Evolutionary conservation across 2,797 vertebrate genomes (phyloP), one percentile per base, ranked within the genome.

Genomic region (Neoniphon sammara): DNA sequence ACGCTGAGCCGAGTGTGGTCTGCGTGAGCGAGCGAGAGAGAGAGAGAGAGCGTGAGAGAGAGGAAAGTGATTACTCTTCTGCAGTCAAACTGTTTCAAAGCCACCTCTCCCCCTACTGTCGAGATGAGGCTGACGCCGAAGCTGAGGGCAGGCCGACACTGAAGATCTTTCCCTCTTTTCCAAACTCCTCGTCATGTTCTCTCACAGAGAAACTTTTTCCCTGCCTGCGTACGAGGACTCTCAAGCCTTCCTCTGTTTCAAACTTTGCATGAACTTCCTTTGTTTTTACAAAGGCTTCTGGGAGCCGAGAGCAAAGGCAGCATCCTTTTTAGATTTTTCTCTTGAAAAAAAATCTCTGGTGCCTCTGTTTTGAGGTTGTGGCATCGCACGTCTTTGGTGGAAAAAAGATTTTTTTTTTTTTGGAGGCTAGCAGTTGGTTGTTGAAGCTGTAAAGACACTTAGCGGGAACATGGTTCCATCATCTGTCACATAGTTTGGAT

Each of bases 221-320:
- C 31, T n/a, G 58, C 75, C 59, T 65, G 53, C 67, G 64, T 66
- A 7, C 57, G 81, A 85, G 66, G 36, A 76, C 64, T 89, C 72
- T 86, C 77, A 88, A 88, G 83, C 80, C 66, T 57, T 77, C 66
- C 61, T 70, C 73, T 50, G 76, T 72, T 66, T 85, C 82, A 90
- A 91, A 89, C 91, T 91, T 91, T 86, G 80, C 69, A 68, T 82
- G 81, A 89, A 89, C 85, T 85, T 70, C 58, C 77, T 87, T 88
- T 87, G 72, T 85, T 87, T 85, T 87, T 55, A 78, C 66, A 88
- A 86, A 88, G 73, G 73, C 78, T 75, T 79, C 52, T 81, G 80
- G 78, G 78, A 84, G 72, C 81, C 63, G 69, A 72, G 74, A 81
- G 84, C 75, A 81, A 86, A 88, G 73, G 80, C 62, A 17, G 82